A percentile compares a stretch with the other conserved stretches of the same genome.
These are phyloP conservation scores for Macaria liturata DNA, from an alignment of 2,888 invertebrate species.

Conservation along the genomic window DNA sequence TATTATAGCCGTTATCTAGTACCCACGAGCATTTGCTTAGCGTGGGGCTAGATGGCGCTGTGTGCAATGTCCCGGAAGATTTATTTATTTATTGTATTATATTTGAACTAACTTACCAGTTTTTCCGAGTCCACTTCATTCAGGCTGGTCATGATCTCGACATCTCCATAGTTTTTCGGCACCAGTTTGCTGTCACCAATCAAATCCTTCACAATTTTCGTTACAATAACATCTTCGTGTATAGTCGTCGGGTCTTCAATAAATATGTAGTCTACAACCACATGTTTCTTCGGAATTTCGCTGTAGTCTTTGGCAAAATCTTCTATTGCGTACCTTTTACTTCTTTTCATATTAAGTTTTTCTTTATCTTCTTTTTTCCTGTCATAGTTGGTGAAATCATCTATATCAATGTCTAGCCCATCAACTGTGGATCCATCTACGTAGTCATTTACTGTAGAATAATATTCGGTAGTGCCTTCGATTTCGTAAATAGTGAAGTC, in stretches of 20 bases:
- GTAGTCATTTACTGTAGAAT: slow-evolving; percentile 50
- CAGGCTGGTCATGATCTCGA: slow-evolving; percentile 47
- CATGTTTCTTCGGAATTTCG: slow-evolving; percentile 44
- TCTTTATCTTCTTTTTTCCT: slow-evolving; percentile 45
- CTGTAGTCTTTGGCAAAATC: slow-evolving; percentile 44
- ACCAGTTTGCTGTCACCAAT: slow-evolving; percentile 55
- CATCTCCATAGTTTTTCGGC: slow-evolving; percentile 49
- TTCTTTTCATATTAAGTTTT: slow-evolving; percentile 21
- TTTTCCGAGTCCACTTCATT: slow-evolving; percentile 29
- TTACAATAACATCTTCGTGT: slow-evolving; percentile 27
- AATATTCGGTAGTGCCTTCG: slow-evolving; percentile 54
- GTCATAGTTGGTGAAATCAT: slow-evolving; percentile 45
- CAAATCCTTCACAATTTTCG: slow-evolving; percentile 49
- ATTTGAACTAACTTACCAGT: slow-evolving; percentile 40
- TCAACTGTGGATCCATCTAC: slow-evolving; percentile 43
- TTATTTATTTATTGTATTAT: too few relatives aligned
- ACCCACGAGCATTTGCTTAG: too few relatives aligned
- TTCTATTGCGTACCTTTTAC: slow-evolving; percentile 41
- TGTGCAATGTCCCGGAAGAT: too few relatives aligned
- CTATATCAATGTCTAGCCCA: slow-evolving; percentile 46
- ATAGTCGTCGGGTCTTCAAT: slow-evolving; percentile 43
- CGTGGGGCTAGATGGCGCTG: too few relatives aligned
- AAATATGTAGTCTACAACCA: slow-evolving; percentile 59
- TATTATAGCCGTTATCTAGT: too few relatives aligned
- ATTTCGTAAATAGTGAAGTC: slow-evolving; percentile 52